phyloP scores from a whole-genome alignment of 2,797 vertebrate species.

The Odontamblyopus rebecca region DNA sequence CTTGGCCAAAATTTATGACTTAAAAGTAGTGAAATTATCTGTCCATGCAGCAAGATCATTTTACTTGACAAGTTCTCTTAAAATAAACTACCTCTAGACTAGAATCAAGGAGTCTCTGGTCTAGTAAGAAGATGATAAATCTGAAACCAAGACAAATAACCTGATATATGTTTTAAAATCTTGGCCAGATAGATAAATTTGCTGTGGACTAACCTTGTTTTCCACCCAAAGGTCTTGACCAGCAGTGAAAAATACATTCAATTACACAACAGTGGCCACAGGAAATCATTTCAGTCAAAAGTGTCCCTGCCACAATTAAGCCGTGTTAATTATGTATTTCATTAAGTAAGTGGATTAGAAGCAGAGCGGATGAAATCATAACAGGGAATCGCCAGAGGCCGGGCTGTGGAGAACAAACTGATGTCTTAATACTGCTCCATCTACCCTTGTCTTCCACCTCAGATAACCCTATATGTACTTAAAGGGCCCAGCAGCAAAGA shows the following conservation, averaged over 20 bases:
- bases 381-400: constrained; percentile 84
- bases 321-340: constrained; percentile 99
- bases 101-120: too few species aligned
- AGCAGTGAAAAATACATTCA: constrained; percentile 94
- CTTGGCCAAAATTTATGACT: too few species aligned
- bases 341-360: constrained; percentile 99
- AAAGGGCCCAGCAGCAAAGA: too few species aligned
- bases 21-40: too few species aligned
- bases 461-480: constrained; percentile 48
- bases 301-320: constrained; percentile 97
- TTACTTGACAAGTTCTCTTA: too few species aligned
- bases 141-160: too few species aligned
- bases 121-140: too few species aligned
- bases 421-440: constrained; percentile 57
- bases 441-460: constrained; percentile 52
- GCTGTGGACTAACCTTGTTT: constrained; percentile 51
- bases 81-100: too few species aligned
- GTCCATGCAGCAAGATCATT: too few species aligned
- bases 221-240: constrained; percentile 86
- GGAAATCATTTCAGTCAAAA: constrained; percentile 99
- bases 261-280: constrained; percentile 94
- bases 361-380: constrained; percentile 92
- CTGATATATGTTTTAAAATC: too few species aligned
- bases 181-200: too few species aligned
- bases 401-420: constrained; percentile 72